Conservation (phyloP, 2,797 vertebrate species). For the Eulemur albifrons region DNA sequence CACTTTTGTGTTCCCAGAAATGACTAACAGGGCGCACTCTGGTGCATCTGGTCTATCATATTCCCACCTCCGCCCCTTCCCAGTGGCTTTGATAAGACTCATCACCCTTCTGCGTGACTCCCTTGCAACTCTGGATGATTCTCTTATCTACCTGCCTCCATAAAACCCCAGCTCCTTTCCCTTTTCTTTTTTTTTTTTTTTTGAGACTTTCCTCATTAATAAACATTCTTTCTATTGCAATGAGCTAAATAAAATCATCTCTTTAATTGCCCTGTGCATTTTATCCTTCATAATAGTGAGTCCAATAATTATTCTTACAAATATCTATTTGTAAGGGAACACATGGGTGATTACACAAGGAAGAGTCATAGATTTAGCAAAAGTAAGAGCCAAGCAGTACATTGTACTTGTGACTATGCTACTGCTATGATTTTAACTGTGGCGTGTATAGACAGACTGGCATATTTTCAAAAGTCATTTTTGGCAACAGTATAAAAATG, state of each 20-base stretch:
- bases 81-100: neutral
- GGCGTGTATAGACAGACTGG: too few species aligned
- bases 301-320: neutral
- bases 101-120: neutral
- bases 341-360: neutral
- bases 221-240: neutral
- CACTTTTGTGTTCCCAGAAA: neutral
- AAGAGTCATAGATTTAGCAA: neutral
- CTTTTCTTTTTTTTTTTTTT: neutral
- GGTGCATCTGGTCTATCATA: too few species aligned
- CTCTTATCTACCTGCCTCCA: neutral
- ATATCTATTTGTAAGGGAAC: neutral
- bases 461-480: neutral
- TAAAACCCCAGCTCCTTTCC: neutral
- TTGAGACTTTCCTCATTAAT: neutral
- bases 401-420: accelerated
- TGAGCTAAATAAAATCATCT: neutral
- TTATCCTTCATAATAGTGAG: neutral
- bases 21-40: accelerated
- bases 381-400: neutral
- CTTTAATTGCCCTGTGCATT: neutral
- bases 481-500: neutral
- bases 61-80: accelerated
- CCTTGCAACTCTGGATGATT: accelerated
- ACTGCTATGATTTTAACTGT: neutral